A percentile compares a stretch with the other conserved stretches of the same genome.
Conservation (phyloP, 1,140 invertebrate species). For the Theocolax elegans region DNA sequence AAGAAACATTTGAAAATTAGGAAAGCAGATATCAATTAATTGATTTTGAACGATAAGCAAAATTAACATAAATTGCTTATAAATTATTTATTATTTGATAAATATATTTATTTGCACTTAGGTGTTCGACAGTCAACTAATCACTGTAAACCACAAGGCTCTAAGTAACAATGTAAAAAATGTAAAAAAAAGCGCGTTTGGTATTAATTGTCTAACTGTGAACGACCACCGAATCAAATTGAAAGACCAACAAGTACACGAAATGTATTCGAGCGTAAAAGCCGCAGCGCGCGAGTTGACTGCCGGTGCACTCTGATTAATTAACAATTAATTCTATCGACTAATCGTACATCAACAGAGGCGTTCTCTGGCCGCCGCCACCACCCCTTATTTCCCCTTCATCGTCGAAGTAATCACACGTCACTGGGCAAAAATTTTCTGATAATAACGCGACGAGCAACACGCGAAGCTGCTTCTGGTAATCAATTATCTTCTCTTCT, state of each 20-base stretch:
- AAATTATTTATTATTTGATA: too few species aligned
- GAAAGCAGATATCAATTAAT: too few species aligned
- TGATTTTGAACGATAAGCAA: too few species aligned
- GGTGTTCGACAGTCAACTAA: too few species aligned
- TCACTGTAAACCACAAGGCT: too few species aligned
- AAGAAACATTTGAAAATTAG: too few species aligned
- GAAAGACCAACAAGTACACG: not conserved
- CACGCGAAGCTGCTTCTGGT: not conserved
- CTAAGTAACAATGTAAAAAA: too few species aligned
- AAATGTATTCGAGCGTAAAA: not conserved
- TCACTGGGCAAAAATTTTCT: slow-evolving; percentile 15
- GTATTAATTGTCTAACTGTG: too few species aligned
- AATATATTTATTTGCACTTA: too few species aligned
- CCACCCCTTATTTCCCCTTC: not conserved
- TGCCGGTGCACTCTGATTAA: slow-evolving; percentile 1
- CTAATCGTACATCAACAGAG: slow-evolving; percentile 13
- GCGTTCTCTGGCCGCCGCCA: not conserved
- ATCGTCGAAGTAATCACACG: not conserved
- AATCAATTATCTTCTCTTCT: slow-evolving; percentile 1
- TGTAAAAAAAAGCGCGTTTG: too few species aligned
- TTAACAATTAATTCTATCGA: slow-evolving; percentile 27
- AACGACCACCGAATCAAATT: not conserved
- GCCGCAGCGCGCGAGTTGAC: not conserved
- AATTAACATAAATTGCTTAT: too few species aligned
- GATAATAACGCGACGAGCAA: slow-evolving; percentile 17